Percentiles rank a stretch among this genome's conserved stretches.
Evolutionary conservation across 1,140 invertebrate species (phyloP).

Genomic region (Helicoverpa zea): DNA sequence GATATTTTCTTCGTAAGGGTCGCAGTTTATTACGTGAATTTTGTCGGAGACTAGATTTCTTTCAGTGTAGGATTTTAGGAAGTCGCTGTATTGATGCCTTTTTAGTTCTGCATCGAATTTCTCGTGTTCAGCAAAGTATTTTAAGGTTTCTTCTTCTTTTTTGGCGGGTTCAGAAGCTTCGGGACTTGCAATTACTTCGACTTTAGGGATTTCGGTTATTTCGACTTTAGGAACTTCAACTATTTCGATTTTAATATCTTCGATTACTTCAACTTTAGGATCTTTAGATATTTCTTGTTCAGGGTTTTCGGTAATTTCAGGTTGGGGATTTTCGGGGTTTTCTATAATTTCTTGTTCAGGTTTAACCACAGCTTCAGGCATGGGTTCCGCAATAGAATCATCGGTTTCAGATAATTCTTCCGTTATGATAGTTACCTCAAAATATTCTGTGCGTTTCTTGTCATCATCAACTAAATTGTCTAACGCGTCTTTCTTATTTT

Average conservation of each 20-base stretch:
- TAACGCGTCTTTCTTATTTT: slow-evolving; percentile 29
- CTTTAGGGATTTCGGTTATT: background rate
- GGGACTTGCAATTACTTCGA: background rate
- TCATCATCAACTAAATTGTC: slow-evolving; percentile 42
- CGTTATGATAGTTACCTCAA: slow-evolving; percentile 70
- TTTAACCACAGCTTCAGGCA: slow-evolving; percentile 16
- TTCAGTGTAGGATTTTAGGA: slow-evolving; percentile 64
- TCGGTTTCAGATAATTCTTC: slow-evolving; percentile 71
- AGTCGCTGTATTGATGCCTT: slow-evolving; percentile 67
- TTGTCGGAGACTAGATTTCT: slow-evolving; percentile 57
- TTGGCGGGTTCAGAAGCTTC: slow-evolving; percentile 12
- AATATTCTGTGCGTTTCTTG: slow-evolving; percentile 59
- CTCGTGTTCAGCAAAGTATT: slow-evolving; percentile 77
- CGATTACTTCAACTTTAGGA: background rate
- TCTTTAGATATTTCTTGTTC: slow-evolving; percentile 56
- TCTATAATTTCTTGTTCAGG: background rate
- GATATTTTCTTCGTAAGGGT: slow-evolving; percentile 77
- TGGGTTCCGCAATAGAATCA: slow-evolving; percentile 45
- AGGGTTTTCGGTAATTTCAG: background rate
- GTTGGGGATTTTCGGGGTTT: background rate
- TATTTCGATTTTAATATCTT: background rate
- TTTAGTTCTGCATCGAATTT: slow-evolving; percentile 73
- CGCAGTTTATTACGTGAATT: slow-evolving; percentile 78
- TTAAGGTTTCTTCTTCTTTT: slow-evolving; percentile 53
- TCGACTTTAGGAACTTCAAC: background rate